Conservation (phyloP, 2,888 invertebrate genomes). For the Bembecia ichneumoniformis region DNA sequence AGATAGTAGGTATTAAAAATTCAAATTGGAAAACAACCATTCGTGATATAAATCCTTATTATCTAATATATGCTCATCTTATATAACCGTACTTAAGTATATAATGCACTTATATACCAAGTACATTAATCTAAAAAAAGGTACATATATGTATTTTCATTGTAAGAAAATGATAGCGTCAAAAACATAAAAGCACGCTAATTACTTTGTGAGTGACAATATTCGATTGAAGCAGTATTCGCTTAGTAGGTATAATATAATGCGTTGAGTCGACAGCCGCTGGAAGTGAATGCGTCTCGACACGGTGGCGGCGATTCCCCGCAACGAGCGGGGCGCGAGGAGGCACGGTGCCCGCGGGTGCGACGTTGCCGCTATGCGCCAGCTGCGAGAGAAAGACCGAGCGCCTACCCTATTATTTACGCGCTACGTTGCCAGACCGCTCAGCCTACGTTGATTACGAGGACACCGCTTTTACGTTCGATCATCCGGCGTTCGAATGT, state of each 20-base stretch:
- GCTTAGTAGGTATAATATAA: conserved; percentile 61
- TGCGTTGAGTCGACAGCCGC: conserved; percentile 28
- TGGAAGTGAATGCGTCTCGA: conserved; percentile 41
- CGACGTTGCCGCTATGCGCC: conserved; percentile 67
- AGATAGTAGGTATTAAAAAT: too few relatives aligned
- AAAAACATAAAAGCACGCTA: conserved; percentile 6
- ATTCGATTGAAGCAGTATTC: not conserved
- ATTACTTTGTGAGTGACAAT: not conserved
- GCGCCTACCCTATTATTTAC: conserved; percentile 73
- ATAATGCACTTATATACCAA: too few relatives aligned
- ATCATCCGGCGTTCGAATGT: conserved; percentile 53
- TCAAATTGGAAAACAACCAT: too few relatives aligned
- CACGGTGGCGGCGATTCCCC: conserved; percentile 36
- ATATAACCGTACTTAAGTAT: too few relatives aligned
- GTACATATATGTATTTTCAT: not conserved
- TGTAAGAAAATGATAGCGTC: not conserved
- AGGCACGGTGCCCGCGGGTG: conserved; percentile 36
- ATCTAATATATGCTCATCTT: too few relatives aligned
- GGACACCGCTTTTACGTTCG: conserved; percentile 71
- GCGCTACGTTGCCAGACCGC: conserved; percentile 66
- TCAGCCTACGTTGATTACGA: conserved; percentile 72
- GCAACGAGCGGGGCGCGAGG: conserved; percentile 29
- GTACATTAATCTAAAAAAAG: too few relatives aligned
- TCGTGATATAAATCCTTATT: too few relatives aligned
- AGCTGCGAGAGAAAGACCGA: conserved; percentile 71